These are phyloP conservation scores for Dynastes maya DNA, from an alignment of 2,888 invertebrate genomes.

Conservation along the genomic window DNA sequence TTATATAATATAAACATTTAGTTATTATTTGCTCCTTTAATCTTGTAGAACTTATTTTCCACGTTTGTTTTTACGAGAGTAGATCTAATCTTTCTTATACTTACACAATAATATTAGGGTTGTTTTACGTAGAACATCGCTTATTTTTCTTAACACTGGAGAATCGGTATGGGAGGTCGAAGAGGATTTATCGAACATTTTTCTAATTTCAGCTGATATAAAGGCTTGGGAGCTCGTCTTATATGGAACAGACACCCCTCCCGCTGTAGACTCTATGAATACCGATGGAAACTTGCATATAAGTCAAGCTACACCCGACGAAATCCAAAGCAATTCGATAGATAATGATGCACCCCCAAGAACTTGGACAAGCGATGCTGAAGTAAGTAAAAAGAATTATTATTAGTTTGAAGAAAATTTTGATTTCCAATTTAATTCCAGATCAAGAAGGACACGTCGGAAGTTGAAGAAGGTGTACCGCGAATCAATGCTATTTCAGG, in stretches of 20 bases:
- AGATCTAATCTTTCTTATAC: too few species aligned
- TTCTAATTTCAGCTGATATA: constrained; percentile 70
- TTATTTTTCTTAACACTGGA: neutral
- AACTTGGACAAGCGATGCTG: constrained; percentile 78
- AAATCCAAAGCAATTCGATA: constrained; percentile 76
- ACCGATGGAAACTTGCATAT: constrained; percentile 44
- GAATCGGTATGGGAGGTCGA: neutral
- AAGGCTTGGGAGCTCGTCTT: constrained; percentile 88
- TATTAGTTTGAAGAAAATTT: too few species aligned
- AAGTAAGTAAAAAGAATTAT: constrained; percentile 70
- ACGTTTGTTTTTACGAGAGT: constrained; percentile 1
- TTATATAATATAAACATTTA: constrained; percentile 22
- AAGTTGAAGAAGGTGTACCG: constrained; percentile 62
- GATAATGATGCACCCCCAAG: constrained; percentile 71
- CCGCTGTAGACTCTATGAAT: constrained; percentile 60
- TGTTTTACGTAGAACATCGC: neutral
- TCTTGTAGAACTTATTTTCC: neutral
- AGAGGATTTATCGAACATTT: neutral
- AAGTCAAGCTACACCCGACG: constrained; percentile 71
- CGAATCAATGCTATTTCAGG: constrained; percentile 64
- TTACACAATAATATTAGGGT: too few species aligned
- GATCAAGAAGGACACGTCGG: constrained; percentile 67
- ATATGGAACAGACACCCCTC: constrained; percentile 81
- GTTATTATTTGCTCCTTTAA: constrained; percentile 59
- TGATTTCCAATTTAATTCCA: constrained; percentile 58